Base-by-base conservation (phyloP, 2,113 vertebrate genomes). In the Nansenia antarctica region DNA sequence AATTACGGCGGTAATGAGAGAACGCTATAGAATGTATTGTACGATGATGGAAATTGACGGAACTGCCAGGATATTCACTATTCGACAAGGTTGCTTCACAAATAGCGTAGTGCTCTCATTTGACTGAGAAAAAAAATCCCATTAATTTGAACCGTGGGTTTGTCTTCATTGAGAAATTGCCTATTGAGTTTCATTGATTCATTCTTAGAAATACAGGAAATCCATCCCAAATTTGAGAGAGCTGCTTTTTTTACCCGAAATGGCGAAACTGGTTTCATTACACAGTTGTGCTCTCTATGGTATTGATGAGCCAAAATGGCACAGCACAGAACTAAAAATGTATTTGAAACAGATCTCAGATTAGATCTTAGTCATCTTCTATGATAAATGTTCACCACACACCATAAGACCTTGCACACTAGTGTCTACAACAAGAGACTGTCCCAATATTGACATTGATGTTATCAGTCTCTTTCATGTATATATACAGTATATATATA, bases 351-450 rank as follows among this genome's bases (percentile, higher is more conserved):
- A n/a, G n/a, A n/a, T n/a, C n/a, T n/a, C n/a, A n/a, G n/a, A n/a
- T n/a, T n/a, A n/a, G n/a, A n/a, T n/a, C n/a, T n/a, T n/a, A n/a
- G n/a, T n/a, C n/a, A n/a, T n/a, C n/a, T n/a, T n/a, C n/a, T n/a
- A n/a, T n/a, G n/a, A n/a, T n/a, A n/a, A n/a, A n/a, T 11, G 2
- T 26, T 54, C 24, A 11, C 22, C 26, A 53, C 14, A n/a, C 24
- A 42, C 67, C 34, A 45, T 30, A 45, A 76, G 62, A 15, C 69
- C 73, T 72, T 74, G 68, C 70, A 82, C 75, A 81, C 85, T 70
- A 71, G 45, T 63, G 42, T 74, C 31, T 69, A 70, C 39, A 69
- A 32, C 67, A 53, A 32, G 18, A 37, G 29, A 24, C 15, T 20
- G 73, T 42, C 18, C 11, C 34, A 37, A 1, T 79, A 73, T 80